Percentiles rank a stretch among this genome's conserved stretches.
Conservation (phyloP, 2,797 vertebrate species). For the Malurus leucopterus region DNA sequence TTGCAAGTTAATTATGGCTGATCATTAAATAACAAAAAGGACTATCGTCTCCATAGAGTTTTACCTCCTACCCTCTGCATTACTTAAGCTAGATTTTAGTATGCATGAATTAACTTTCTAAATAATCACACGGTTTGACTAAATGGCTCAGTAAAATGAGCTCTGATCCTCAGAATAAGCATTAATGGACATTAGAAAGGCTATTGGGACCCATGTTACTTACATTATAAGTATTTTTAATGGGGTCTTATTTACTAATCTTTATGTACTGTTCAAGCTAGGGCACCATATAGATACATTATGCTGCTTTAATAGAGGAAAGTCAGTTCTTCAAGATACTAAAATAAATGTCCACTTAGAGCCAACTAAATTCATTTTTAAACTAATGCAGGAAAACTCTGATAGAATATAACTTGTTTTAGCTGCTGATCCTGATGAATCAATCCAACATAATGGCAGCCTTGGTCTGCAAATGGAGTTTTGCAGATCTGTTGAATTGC, state of each 20-base stretch:
- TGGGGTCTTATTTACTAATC: slow-evolving; percentile 80
- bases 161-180: slow-evolving; percentile 80
- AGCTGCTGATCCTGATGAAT: slow-evolving; percentile 56
- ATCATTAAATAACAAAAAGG: slow-evolving; percentile 85
- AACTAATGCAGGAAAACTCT: slow-evolving; percentile 61
- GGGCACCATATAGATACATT: slow-evolving; percentile 71
- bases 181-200: slow-evolving; percentile 82
- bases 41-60: slow-evolving; percentile 79
- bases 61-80: slow-evolving; percentile 81
- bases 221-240: slow-evolving; percentile 79
- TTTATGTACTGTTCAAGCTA: slow-evolving; percentile 76
- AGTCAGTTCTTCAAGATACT: slow-evolving; percentile 68
- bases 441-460: slow-evolving; percentile 56
- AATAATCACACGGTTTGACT: slow-evolving; percentile 83
- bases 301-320: slow-evolving; percentile 65
- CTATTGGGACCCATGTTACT: slow-evolving; percentile 78
- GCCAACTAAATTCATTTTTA: slow-evolving; percentile 66
- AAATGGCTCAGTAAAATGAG: slow-evolving; percentile 82
- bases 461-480: slow-evolving; percentile 45
- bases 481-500: slow-evolving; percentile 23
- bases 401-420: slow-evolving; percentile 55
- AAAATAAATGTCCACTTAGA: slow-evolving; percentile 71
- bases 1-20: slow-evolving; percentile 85
- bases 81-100: slow-evolving; percentile 82
- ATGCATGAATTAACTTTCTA: slow-evolving; percentile 86